Percentiles rank a stretch among this genome's conserved stretches.
These are phyloP conservation scores for Halyomorpha halys DNA, from an alignment of 1,140 invertebrate species.

Conservation along the genomic window DNA sequence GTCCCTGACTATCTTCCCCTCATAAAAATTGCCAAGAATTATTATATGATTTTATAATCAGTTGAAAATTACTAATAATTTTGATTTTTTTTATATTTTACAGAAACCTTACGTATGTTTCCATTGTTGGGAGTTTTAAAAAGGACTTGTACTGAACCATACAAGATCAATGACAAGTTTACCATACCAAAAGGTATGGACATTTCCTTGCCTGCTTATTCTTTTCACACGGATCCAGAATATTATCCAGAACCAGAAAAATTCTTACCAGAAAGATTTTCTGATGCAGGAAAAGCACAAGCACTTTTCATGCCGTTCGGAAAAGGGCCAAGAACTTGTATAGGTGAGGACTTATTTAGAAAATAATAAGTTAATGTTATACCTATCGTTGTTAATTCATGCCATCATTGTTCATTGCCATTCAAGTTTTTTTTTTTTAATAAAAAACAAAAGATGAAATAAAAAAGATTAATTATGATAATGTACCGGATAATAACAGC, in stretches of 20 bases:
- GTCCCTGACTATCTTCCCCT: too few species aligned
- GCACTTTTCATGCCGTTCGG: neutral
- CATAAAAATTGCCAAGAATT: too few species aligned
- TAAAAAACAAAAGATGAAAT: too few species aligned
- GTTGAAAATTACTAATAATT: too few species aligned
- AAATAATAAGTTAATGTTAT: too few species aligned
- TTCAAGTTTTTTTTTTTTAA: too few species aligned
- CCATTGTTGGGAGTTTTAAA: conserved; percentile 12
- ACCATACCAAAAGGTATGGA: conserved; percentile 1
- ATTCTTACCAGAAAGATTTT: conserved; percentile 7
- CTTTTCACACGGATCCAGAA: conserved; percentile 3
- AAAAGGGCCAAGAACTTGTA: conserved; percentile 8
- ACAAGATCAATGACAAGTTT: neutral
- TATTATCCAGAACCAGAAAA: neutral
- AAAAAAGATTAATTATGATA: too few species aligned
- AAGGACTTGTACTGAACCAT: neutral
- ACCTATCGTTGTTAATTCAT: too few species aligned
- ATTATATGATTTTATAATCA: too few species aligned
- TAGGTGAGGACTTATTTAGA: conserved; percentile 4
- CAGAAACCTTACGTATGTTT: conserved; percentile 1
- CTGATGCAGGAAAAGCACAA: neutral
- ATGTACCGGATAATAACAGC: too few species aligned
- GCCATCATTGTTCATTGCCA: too few species aligned
- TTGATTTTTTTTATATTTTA: neutral
- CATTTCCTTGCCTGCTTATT: neutral